These are phyloP conservation scores for Drosophila suzukii DNA, from an alignment of 1,140 invertebrate genomes.

Conservation along the genomic window DNA sequence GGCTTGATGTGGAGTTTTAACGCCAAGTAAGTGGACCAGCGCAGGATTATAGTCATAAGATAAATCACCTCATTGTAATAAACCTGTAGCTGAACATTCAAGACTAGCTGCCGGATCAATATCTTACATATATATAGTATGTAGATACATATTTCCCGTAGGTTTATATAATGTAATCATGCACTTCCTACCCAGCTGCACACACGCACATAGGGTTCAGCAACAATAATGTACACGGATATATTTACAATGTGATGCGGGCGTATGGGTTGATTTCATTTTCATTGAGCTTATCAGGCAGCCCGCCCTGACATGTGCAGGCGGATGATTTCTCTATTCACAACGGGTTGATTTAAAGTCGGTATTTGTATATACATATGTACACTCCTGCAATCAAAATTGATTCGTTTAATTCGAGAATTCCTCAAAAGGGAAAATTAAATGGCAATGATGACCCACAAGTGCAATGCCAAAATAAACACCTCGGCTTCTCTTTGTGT, in stretches of 20 bases:
- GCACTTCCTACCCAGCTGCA: constrained; percentile 13
- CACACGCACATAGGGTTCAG: constrained; percentile 11
- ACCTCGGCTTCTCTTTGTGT: constrained; percentile 60
- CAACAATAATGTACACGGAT: constrained; percentile 4
- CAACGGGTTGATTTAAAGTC: constrained; percentile 1
- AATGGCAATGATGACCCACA: constrained; percentile 62
- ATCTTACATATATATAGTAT: constrained; percentile 17
- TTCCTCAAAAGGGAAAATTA: constrained; percentile 64
- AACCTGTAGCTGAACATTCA: constrained; percentile 8
- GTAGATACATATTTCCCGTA: constrained; percentile 51
- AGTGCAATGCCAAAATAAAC: constrained; percentile 47
- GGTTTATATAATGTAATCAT: constrained; percentile 40
- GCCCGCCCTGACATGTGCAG: constrained; percentile 11
- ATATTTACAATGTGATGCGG: constrained; percentile 50
- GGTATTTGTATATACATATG: neutral
- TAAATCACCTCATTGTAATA: constrained; percentile 1
- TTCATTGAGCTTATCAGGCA: constrained; percentile 33
- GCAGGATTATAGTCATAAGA: constrained; percentile 14
- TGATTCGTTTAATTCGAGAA: constrained; percentile 2
- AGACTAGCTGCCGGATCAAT: constrained; percentile 48
- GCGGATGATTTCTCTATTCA: constrained; percentile 18
- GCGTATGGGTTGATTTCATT: constrained; percentile 55
- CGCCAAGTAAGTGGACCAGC: constrained; percentile 32
- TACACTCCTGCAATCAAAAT: neutral
- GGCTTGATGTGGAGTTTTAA: constrained; percentile 4